Percentiles rank a stretch among this genome's conserved stretches.
Conservation (phyloP, 2,113 vertebrate species). For the Danionella cerebrum region DNA sequence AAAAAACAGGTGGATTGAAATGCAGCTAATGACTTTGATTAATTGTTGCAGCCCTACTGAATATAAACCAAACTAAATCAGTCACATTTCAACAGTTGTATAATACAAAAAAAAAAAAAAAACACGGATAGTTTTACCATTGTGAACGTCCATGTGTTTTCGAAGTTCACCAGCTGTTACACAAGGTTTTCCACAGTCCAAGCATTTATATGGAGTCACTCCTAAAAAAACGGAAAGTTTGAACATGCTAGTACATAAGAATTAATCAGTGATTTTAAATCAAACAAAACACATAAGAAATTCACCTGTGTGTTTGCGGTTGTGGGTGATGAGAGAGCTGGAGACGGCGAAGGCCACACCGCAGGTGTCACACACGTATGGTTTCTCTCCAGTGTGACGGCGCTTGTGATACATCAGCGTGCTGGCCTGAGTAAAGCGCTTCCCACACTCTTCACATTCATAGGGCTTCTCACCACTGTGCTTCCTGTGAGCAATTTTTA, state of each 20-base stretch:
- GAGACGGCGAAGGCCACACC: slow-evolving; percentile 96
- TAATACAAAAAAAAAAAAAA: too few relatives aligned
- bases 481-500: slow-evolving; percentile 69
- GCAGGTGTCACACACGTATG: slow-evolving; percentile 92
- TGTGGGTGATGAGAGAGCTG: slow-evolving; percentile 94
- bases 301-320: slow-evolving; percentile 89
- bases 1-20: too few relatives aligned
- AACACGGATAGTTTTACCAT: too few relatives aligned
- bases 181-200: slow-evolving; percentile 84
- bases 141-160: slow-evolving; percentile 90
- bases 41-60: too few relatives aligned
- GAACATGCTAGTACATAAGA: background rate
- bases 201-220: slow-evolving; percentile 83
- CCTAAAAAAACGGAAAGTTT: background rate
- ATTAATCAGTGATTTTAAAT: background rate
- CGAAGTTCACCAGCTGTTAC: slow-evolving; percentile 91
- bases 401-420: slow-evolving; percentile 94
- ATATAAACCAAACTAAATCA: too few relatives aligned
- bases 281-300: background rate
- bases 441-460: slow-evolving; percentile 87
- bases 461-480: slow-evolving; percentile 98
- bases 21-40: too few relatives aligned
- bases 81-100: too few relatives aligned
- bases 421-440: slow-evolving; percentile 94
- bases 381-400: slow-evolving; percentile 93